Base-by-base conservation (phyloP, 2,888 invertebrate genomes). In the Oscheius sp. region DNA sequence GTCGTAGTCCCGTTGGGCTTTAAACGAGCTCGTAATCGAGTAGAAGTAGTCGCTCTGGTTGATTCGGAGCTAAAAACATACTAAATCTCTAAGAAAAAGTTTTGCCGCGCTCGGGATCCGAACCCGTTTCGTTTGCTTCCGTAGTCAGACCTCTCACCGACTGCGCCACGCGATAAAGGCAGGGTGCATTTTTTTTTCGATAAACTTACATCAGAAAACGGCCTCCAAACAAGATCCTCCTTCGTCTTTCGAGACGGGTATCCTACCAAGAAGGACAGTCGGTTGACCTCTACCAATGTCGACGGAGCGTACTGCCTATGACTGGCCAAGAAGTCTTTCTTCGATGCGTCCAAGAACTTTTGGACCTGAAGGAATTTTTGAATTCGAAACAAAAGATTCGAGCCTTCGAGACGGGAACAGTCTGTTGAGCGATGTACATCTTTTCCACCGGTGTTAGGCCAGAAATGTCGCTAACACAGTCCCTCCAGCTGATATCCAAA, bases 11-110 rank as follows among this genome's bases (percentile, higher is more conserved):
- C 80, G 70, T 32, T 83, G 81, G 32, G 78, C 75, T 75, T 80
- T 81, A 48, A 70, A 72, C 11, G 79, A 77, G 10, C 65, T 62
- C 3, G 79, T 65, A 47, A 77, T 73, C 33, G 79, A 76, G 57
- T 74, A 63, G 62, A 83, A 83, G 63, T 83, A 83, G 53, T 80
- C 78, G 53, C 76, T 71, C 37, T 73, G 62, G 55, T 82, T 79
- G 11, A 82, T 63, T n/a, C 75, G 9, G 4, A 82, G 11, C 71
- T 80, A 75, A 70, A 74, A 21, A 21, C 21, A 21, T 21, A 21
- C 21, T 21, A 21, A 21, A 21, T 21, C 21, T 21, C 21, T 2
- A 33, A 33, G 29, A 13, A 13, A 13, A 13, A 51, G 11, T 51
- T 51, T 51, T 51, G 21, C 21, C 21, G 21, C 21, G 21, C 21